A percentile compares a stretch with the other conserved stretches of the same genome.
phyloP scores from a whole-genome alignment of 1,140 invertebrate genomes.

The Arion vulgaris region DNA sequence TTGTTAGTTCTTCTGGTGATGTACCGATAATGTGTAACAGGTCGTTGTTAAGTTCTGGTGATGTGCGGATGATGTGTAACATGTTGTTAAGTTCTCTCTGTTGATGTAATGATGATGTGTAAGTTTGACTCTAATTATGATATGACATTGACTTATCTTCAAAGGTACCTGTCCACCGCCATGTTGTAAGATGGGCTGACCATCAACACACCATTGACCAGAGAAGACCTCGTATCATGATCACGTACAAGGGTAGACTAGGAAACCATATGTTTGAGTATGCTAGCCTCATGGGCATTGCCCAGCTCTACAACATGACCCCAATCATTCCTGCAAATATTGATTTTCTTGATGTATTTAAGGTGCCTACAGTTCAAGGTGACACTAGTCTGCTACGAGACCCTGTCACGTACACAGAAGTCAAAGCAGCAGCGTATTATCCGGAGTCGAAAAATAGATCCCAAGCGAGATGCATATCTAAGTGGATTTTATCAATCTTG shows the following conservation, averaged over 20 bases:
- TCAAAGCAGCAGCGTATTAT: conserved; percentile 43
- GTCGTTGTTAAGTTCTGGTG: too few species aligned
- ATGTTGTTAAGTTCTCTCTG: too few species aligned
- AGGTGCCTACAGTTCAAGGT: conserved; percentile 49
- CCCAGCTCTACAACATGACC: conserved; percentile 53
- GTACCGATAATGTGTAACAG: too few species aligned
- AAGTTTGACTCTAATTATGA: neutral
- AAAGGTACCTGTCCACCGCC: conserved; percentile 28
- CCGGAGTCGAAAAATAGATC: conserved; percentile 42
- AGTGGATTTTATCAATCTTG: conserved; percentile 61
- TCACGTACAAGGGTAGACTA: conserved; percentile 52
- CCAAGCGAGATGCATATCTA: conserved; percentile 43
- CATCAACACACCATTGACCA: conserved; percentile 26
- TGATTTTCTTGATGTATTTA: conserved; percentile 53
- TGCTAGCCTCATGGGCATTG: conserved; percentile 52
- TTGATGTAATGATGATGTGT: too few species aligned
- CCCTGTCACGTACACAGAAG: conserved; percentile 44
- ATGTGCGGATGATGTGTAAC: too few species aligned
- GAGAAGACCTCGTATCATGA: conserved; percentile 38
- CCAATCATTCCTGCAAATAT: conserved; percentile 49
- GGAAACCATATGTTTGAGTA: conserved; percentile 65
- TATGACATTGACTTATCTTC: neutral
- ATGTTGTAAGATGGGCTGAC: conserved; percentile 28
- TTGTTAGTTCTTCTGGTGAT: too few species aligned
- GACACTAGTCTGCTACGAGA: conserved; percentile 36